These are phyloP conservation scores for Ophiothrix spiculata DNA, from an alignment of 35 echinoderm and acorn worm species.

Conservation along the genomic window DNA sequence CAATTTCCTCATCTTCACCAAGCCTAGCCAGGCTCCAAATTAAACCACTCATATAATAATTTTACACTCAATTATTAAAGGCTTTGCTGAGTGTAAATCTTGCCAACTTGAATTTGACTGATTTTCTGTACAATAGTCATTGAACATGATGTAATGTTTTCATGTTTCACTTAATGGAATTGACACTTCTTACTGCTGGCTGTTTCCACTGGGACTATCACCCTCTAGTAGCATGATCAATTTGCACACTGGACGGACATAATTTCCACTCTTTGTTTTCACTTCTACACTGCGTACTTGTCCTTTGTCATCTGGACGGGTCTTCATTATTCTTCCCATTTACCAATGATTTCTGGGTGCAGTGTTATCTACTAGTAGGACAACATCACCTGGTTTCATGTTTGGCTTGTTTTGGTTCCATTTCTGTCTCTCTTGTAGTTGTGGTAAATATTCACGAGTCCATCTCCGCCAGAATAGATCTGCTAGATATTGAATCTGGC, in stretches of 20 bases:
- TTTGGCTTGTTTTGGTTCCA: conserved; percentile 29
- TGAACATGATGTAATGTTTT: no score
- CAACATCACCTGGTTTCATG: conserved; percentile 42
- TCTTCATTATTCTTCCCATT: conserved; percentile 31
- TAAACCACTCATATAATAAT: no score
- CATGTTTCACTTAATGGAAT: no score
- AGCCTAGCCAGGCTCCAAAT: no score
- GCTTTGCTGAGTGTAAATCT: no score
- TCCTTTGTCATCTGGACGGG: conserved; percentile 19
- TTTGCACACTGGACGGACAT: conserved; percentile 59
- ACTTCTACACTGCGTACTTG: conserved; percentile 45
- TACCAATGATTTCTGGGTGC: conserved; percentile 42
- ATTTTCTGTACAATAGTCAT: no score
- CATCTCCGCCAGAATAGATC: conserved; percentile 60
- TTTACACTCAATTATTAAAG: no score
- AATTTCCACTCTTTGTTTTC: conserved; percentile 16
- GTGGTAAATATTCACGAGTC: conserved; percentile 36
- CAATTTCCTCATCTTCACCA: no score
- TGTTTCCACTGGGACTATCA: no score
- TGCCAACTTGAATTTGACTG: no score
- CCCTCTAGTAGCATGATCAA: no score
- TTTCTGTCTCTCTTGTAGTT: conserved; percentile 37
- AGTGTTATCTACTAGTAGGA: conserved; percentile 35
- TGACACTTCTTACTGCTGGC: no score
- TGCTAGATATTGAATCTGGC: conserved; percentile 50